Base-by-base conservation (phyloP, 2,888 invertebrate genomes). In the Blastobasis lacticolella region DNA sequence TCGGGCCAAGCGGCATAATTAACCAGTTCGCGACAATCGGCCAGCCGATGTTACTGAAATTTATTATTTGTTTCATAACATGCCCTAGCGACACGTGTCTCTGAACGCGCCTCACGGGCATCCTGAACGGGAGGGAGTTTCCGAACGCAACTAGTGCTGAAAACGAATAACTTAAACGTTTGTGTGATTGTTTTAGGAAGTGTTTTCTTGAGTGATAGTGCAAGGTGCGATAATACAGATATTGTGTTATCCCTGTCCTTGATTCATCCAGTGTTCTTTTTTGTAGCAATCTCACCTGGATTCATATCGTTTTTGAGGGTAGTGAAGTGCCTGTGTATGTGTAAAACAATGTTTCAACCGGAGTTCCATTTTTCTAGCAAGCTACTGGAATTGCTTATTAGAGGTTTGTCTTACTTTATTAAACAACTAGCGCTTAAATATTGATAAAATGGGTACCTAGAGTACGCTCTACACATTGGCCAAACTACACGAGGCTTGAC, bases 291-390 rank as follows among this genome's bases (percentile, higher is more conserved):
- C 4, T 40, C 4, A 40, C 2, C 9, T 40, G 9, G 4, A 40
- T 3, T 40, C 6, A 4, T 3, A 4, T 40, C 1, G 5, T 42
- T 42, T 42, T 9, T 42, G 10, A n/a, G 42, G 9, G 42, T 42
- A 5, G 42, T 7, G 6, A 9, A 42, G 23, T 23, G 23, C 23
- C 23, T 48, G 43, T 52, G 47, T 51, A 77, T 73, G 74, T 72
- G 73, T 63, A 54, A 54, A 46, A 66, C 63, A 54, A 85, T 87
- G 84, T 81, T 85, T 54, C 67, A 66, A 9, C 73, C 80, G 43
- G 86, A 84, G 55, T 88, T 82, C 65, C 87, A 84, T 68, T 88
- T 87, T 62, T 87, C 87, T 6, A 86, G 86, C 59, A 88, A 88
- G 67, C 59, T 88, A 5, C 61, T 86, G 58, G 85, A 86, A 59